Percentiles rank a stretch among this genome's conserved stretches.
Evolutionary conservation across 2,113 vertebrate species (phyloP).

Genomic region (Paramormyrops kingsleyae): DNA sequence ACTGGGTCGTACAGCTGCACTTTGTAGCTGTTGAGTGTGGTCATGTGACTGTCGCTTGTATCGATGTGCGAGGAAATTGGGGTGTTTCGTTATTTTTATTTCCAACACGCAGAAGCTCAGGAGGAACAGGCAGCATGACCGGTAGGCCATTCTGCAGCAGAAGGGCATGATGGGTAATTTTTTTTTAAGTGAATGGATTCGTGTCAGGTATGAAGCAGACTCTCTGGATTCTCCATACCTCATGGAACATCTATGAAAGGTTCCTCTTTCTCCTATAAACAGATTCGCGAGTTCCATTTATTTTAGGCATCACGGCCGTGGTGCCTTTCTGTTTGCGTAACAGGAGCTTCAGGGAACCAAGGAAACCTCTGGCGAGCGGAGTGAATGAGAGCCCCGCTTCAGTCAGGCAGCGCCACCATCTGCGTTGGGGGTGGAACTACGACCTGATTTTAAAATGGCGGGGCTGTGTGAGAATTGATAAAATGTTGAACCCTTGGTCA

Average conservation of each 20-base stretch:
- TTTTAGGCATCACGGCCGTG: slow-evolving; percentile 13
- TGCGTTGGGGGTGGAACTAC: neutral
- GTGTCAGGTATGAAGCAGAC: neutral
- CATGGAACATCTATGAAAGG: neutral
- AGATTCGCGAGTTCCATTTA: neutral
- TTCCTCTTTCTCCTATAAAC: neutral
- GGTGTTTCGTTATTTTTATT: neutral
- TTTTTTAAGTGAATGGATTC: neutral
- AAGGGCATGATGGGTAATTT: neutral
- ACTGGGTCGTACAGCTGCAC: neutral
- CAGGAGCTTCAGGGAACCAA: slow-evolving; percentile 40
- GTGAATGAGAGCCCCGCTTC: slow-evolving; percentile 14
- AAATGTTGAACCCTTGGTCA: slow-evolving; percentile 36
- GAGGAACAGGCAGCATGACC: neutral
- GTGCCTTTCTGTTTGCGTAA: slow-evolving; percentile 16
- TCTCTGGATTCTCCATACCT: neutral
- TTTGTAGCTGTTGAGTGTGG: neutral
- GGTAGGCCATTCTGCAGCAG: neutral
- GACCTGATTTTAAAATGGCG: neutral
- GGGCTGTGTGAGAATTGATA: slow-evolving; percentile 16
- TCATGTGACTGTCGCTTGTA: neutral
- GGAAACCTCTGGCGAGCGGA: slow-evolving; percentile 38
- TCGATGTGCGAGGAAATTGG: neutral
- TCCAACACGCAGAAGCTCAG: neutral
- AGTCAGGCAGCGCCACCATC: neutral